Evolutionary conservation across 23 tunicate species (phyloP).

Genomic region (Styela plicata): DNA sequence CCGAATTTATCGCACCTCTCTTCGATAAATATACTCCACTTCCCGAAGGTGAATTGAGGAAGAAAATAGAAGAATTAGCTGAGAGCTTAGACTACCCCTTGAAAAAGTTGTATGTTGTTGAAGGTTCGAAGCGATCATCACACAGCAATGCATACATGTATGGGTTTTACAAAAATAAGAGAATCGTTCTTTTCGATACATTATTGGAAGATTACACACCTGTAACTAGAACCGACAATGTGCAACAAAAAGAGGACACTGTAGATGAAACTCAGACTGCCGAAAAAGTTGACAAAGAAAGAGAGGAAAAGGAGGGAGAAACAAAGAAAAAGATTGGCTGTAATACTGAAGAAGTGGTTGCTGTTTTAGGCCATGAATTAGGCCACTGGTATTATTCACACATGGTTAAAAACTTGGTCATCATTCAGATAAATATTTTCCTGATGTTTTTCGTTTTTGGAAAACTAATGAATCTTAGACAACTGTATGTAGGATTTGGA

Average conservation of each 20-base stretch:
- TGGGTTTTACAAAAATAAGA: constrained; percentile 94
- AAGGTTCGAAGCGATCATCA: constrained; percentile 95
- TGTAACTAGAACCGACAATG: constrained; percentile 35
- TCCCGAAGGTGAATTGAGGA: constrained; percentile 90
- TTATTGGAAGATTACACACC: constrained; percentile 89
- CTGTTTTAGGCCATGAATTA: constrained; percentile 96
- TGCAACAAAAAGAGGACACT: constrained; percentile 20
- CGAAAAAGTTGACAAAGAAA: background rate
- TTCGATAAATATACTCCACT: constrained; percentile 93
- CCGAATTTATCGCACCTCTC: constrained; percentile 96
- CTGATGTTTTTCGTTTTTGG: constrained; percentile 90
- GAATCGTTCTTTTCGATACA: constrained; percentile 96
- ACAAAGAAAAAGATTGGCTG: constrained; percentile 84
- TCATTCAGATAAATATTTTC: constrained; percentile 69
- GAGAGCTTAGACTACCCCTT: constrained; percentile 77
- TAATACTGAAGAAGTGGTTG: constrained; percentile 93
- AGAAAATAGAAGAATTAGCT: constrained; percentile 85
- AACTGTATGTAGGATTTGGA: constrained; percentile 82
- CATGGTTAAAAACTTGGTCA: constrained; percentile 78
- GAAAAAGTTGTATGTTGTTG: constrained; percentile 92
- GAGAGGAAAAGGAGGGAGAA: constrained; percentile 21
- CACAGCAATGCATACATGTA: constrained; percentile 99
- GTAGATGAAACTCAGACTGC: constrained; percentile 15
- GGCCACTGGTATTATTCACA: constrained; percentile 98
- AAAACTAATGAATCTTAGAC: constrained; percentile 53